Evolutionary conservation across 2,113 vertebrate species (phyloP).

Genomic region (Origma solitaria): DNA sequence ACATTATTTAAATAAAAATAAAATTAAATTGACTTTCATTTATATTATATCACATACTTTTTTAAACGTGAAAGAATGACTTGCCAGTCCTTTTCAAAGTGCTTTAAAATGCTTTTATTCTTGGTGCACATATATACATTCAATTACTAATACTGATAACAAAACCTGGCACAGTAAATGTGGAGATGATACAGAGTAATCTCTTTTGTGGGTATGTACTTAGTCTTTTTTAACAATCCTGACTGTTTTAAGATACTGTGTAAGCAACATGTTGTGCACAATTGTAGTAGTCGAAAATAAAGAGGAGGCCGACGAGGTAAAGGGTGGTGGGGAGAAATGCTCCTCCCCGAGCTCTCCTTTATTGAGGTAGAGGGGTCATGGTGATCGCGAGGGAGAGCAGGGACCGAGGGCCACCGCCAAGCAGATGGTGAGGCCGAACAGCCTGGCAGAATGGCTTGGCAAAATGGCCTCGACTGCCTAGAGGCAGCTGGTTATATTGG

Average conservation of each 20-base stretch:
- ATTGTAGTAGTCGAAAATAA: too few relatives aligned
- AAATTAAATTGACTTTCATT: background rate
- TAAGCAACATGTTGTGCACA: background rate
- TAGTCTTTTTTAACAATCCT: background rate
- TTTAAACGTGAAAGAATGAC: background rate
- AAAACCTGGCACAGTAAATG: background rate
- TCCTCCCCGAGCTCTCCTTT: too few relatives aligned
- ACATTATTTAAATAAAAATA: background rate
- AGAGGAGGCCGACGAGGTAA: too few relatives aligned
- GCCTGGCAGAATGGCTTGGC: too few relatives aligned
- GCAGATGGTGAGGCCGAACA: too few relatives aligned
- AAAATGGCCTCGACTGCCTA: too few relatives aligned
- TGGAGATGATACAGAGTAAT: background rate
- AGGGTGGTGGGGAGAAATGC: too few relatives aligned
- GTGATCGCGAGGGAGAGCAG: too few relatives aligned
- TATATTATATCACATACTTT: background rate
- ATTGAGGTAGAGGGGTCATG: too few relatives aligned
- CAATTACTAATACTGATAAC: background rate
- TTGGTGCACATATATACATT: background rate
- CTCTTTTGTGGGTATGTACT: background rate
- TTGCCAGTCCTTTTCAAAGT: background rate
- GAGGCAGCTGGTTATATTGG: too few relatives aligned
- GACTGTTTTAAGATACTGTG: background rate
- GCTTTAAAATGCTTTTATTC: background rate
- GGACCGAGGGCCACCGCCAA: too few relatives aligned